Conservation (phyloP, 2,888 invertebrate species). For the Mantis religiosa region DNA sequence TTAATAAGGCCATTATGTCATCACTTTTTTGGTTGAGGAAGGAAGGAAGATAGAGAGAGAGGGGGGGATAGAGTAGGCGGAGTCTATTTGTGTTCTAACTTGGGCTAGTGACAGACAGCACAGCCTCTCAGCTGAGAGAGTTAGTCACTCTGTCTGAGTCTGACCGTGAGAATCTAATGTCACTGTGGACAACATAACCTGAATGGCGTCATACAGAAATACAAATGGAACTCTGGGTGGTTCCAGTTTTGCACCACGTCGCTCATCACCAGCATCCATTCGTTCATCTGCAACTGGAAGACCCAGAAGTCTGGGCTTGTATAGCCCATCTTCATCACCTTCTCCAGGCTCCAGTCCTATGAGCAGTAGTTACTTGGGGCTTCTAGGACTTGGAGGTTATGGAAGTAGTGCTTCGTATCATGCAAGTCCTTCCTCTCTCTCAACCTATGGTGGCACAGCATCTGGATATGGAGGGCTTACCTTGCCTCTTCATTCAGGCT, state of each 20-base stretch:
- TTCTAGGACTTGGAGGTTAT: neutral
- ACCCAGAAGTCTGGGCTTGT: conserved; percentile 31
- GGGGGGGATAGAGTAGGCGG: conserved; percentile 17
- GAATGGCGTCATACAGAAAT: conserved; percentile 2
- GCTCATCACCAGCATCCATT: conserved; percentile 21
- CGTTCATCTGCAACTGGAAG: conserved; percentile 36
- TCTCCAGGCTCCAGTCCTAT: neutral
- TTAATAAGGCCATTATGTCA: conserved; percentile 4
- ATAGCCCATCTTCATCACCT: neutral
- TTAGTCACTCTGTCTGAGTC: neutral
- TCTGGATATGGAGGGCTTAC: conserved; percentile 67
- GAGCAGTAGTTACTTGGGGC: neutral
- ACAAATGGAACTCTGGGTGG: neutral
- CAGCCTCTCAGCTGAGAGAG: neutral
- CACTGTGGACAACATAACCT: neutral
- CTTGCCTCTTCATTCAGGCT: conserved; percentile 44
- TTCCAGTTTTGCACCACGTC: conserved; percentile 18
- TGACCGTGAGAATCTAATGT: neutral
- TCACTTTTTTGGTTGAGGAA: neutral
- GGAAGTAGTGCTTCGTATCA: conserved; percentile 8
- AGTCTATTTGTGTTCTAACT: conserved; percentile 28
- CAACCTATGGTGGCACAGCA: conserved; percentile 58
- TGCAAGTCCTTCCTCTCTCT: conserved; percentile 34
- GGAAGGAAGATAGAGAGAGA: neutral
- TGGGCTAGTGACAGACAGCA: neutral